Base-by-base conservation (phyloP, 2,888 invertebrate species). In the Pristionchus entomophagus region DNA sequence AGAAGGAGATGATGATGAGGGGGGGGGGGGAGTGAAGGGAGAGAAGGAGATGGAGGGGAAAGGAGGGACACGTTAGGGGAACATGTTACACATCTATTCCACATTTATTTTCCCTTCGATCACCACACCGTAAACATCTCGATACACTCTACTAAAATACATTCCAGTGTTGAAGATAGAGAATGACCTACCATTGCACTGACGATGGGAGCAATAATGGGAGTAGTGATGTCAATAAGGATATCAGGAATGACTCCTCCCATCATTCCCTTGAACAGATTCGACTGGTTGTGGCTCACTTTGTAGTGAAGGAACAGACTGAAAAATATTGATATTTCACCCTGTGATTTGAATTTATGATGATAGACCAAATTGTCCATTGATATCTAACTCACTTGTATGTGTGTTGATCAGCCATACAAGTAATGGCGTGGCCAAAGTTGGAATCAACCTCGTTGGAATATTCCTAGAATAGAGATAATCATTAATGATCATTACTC, bases 271-370 rank as follows among this genome's bases (percentile, higher is more conserved):
- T 83, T 59, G 84, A 73, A 84, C 19, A 84, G 73, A 35, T 73
- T 73, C 53, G 69, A 59, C 38, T 59, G 69, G 32, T 84, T 84
- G 73, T 84, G 84, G 22, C 32, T n/a, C 12, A 84, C 69, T 38
- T 84, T 84, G 73, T 84, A 84, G 73, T 84, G 84, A 17, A 84
- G 69, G 73, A 84, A 84, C 1, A 84, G 35, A 45, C 84, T 84
- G 84, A 69, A 84, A 73, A 19, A 45, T 6, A 45, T 45, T 45
- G 14, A 45, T 45, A 45, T 45, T 22, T 78, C 32, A 22, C n/a
- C 29, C 29, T 69, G 22, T 69, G 49, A 17, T 51, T 80, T 17
- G 32, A 32, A 73, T n/a, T n/a, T n/a, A 22, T 59, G 26, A 59
- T 6, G 26, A 26, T 41, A n/a, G 4, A n/a, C 22, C 41, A 8